Conservation (phyloP, 2,113 vertebrate species). For the Mus musculus region DNA sequence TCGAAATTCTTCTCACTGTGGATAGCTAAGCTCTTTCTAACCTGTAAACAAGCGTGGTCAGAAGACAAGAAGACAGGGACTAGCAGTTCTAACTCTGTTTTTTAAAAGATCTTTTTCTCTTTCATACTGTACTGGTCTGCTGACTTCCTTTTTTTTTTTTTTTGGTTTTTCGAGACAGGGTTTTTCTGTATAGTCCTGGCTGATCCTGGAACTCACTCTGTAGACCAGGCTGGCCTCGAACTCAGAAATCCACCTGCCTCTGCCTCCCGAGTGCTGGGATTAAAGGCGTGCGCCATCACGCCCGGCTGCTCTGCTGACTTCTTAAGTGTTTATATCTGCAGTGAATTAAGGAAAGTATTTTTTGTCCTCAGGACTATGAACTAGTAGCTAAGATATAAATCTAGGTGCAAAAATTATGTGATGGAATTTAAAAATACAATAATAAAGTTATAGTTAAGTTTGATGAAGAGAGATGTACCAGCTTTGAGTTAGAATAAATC, state of each 20-base stretch:
- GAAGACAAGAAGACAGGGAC: conserved; percentile 29
- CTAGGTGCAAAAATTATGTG: neutral
- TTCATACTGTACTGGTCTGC: neutral
- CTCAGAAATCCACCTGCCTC: no score
- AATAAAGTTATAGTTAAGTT: conserved; percentile 47
- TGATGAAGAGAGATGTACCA: conserved; percentile 6
- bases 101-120: neutral
- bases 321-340: conserved; percentile 11
- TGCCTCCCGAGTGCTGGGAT: no score
- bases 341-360: conserved; percentile 35
- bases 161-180: no score
- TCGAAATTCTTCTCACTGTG: conserved; percentile 27
- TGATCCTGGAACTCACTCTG: no score
- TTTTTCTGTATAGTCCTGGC: no score
- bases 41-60: neutral
- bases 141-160: no score
- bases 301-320: neutral
- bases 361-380: conserved; percentile 14
- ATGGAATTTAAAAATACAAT: neutral
- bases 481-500: conserved; percentile 32
- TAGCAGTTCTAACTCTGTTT: conserved; percentile 33
- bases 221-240: no score
- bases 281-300: no score
- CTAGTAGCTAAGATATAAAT: conserved; percentile 39
- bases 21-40: conserved; percentile 21